Percentiles rank a stretch among this genome's conserved stretches.
Evolutionary conservation across 2,888 invertebrate species (phyloP).

Genomic region (Tribolium freemani): DNA sequence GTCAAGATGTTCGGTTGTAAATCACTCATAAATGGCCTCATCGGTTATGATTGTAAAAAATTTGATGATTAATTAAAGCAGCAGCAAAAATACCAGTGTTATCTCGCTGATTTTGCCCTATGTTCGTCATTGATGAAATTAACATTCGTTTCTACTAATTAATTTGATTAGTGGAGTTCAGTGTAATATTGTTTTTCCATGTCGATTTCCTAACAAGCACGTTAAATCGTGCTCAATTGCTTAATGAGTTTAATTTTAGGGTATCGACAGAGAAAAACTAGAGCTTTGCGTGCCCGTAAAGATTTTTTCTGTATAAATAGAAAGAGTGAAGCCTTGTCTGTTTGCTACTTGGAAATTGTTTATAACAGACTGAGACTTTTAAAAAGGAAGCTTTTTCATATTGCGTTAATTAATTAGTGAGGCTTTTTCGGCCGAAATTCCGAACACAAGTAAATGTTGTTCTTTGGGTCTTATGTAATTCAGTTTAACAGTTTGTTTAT

Average conservation of each 20-base stretch:
- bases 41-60: neutral
- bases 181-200: neutral
- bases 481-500: conserved; percentile 9
- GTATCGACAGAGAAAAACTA: neutral
- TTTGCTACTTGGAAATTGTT: neutral
- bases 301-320: too few species aligned
- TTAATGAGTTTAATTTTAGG: neutral
- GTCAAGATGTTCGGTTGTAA: neutral
- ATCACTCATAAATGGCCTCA: neutral
- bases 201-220: neutral
- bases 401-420: neutral
- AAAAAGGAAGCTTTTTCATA: neutral
- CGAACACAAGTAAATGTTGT: neutral
- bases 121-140: neutral
- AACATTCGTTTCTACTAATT: neutral
- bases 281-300: too few species aligned
- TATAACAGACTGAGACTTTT: neutral
- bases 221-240: neutral
- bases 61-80: neutral
- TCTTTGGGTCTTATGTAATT: conserved; percentile 10
- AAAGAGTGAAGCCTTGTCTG: neutral
- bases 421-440: neutral
- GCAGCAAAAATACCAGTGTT: neutral
- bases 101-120: neutral
- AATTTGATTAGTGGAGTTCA: neutral